These are phyloP conservation scores for Papilio elwesi DNA, from an alignment of 2,888 invertebrate genomes.

Conservation along the genomic window DNA sequence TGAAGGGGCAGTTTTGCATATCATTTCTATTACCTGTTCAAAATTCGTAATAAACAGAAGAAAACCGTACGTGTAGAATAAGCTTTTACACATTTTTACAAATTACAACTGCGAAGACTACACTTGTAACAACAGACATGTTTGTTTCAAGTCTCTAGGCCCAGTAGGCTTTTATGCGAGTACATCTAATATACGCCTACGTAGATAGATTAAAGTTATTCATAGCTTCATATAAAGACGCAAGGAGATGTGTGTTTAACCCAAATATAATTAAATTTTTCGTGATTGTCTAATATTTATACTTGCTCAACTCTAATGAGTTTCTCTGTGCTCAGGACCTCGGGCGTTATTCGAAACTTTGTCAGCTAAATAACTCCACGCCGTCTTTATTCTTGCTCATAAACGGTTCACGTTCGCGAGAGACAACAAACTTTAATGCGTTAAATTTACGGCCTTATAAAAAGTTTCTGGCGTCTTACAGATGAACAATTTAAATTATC, in stretches of 20 bases:
- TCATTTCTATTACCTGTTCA: slow-evolving; percentile 4
- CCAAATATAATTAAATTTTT: slow-evolving; percentile 10
- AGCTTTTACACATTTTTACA: background rate
- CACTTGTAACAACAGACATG: too few species aligned
- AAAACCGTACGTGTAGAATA: background rate
- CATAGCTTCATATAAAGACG: background rate
- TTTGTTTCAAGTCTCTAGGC: too few species aligned
- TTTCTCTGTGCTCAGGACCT: slow-evolving; percentile 17
- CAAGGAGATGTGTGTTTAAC: background rate
- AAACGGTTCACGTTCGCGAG: slow-evolving; percentile 24
- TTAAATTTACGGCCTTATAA: background rate
- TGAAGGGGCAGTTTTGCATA: slow-evolving; percentile 19
- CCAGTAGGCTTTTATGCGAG: too few species aligned
- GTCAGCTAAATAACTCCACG: slow-evolving; percentile 23
- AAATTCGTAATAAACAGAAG: background rate
- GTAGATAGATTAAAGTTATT: background rate
- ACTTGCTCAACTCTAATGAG: slow-evolving; percentile 32
- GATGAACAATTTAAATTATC: background rate
- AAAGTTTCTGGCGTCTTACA: slow-evolving; percentile 9
- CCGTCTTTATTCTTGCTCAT: slow-evolving; percentile 27
- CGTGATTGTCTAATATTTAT: slow-evolving; percentile 12
- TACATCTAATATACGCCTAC: too few species aligned
- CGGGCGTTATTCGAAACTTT: slow-evolving; percentile 33
- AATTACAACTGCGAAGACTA: background rate
- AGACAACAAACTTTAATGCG: background rate